A percentile compares a stretch with the other conserved stretches of the same genome.
These are phyloP conservation scores for Archocentrus centrarchus DNA, from an alignment of 2,113 vertebrate genomes.

Conservation along the genomic window DNA sequence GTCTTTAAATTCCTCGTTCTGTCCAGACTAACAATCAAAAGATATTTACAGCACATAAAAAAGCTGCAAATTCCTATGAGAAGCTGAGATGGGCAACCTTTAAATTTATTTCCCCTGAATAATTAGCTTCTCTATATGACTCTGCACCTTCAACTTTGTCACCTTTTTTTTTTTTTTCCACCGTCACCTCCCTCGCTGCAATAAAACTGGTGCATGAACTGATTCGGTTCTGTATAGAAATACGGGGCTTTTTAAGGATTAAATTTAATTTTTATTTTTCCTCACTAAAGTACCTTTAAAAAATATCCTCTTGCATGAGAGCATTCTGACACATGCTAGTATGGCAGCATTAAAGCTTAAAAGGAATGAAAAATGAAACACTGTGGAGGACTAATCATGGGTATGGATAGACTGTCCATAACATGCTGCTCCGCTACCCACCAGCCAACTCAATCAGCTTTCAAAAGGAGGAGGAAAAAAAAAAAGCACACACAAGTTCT, in stretches of 20 bases:
- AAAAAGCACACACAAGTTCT: slow-evolving; percentile 37
- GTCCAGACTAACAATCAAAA: not conserved
- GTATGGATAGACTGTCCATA: slow-evolving; percentile 50
- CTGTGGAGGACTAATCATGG: slow-evolving; percentile 51
- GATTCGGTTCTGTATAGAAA: slow-evolving; percentile 8
- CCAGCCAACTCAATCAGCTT: slow-evolving; percentile 66
- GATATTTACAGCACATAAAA: not conserved
- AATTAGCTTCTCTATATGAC: not conserved
- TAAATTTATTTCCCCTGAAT: not conserved
- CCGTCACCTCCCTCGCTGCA: not conserved
- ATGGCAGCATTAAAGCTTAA: slow-evolving; percentile 36
- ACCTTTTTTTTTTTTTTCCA: not conserved
- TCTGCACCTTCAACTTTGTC: not conserved
- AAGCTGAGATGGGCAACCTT: not conserved
- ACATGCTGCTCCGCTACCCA: slow-evolving; percentile 47
- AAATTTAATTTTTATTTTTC: slow-evolving; percentile 7
- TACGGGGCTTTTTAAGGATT: not conserved
- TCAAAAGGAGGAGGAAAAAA: not conserved
- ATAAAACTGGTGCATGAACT: not conserved
- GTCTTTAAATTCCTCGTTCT: not conserved
- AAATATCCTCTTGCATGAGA: slow-evolving; percentile 2
- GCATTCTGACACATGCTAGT: not conserved
- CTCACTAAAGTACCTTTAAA: slow-evolving; percentile 14
- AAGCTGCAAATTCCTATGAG: not conserved
- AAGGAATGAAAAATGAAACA: slow-evolving; percentile 44